Conservation (phyloP, 2,797 vertebrate species). For the Nannoperca obscura region DNA sequence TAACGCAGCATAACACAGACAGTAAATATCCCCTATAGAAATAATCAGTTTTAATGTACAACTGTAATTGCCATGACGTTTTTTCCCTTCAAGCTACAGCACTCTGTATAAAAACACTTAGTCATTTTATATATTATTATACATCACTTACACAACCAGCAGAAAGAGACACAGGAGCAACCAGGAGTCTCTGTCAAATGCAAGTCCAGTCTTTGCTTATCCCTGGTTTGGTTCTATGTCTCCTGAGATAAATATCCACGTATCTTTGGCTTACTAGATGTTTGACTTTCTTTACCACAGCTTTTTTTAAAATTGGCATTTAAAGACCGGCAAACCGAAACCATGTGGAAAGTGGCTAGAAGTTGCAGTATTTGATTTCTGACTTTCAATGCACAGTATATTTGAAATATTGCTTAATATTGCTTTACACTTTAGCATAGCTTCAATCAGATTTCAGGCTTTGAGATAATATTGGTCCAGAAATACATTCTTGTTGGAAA, state of each 20-base stretch:
- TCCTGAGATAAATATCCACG: neutral
- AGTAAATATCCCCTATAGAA: slow-evolving; percentile 1
- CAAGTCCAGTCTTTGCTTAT: slow-evolving; percentile 6
- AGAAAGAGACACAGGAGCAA: slow-evolving; percentile 9
- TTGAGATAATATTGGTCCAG: neutral
- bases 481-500: neutral
- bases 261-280: neutral
- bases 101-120: neutral
- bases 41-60: neutral
- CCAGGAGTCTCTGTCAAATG: slow-evolving; percentile 8
- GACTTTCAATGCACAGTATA: neutral
- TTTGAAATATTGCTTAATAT: slow-evolving; percentile 4
- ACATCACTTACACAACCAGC: neutral
- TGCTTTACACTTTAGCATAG: neutral
- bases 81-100: neutral
- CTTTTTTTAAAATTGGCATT: no score
- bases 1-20: neutral
- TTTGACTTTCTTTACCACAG: no score
- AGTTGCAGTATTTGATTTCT: no score
- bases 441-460: neutral
- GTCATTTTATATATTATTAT: neutral
- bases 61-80: neutral
- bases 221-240: no score
- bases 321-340: neutral
- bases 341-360: neutral